A percentile compares a stretch with the other conserved stretches of the same genome.
Conservation (phyloP, 2,113 vertebrate genomes). For the Elanoides forficatus region DNA sequence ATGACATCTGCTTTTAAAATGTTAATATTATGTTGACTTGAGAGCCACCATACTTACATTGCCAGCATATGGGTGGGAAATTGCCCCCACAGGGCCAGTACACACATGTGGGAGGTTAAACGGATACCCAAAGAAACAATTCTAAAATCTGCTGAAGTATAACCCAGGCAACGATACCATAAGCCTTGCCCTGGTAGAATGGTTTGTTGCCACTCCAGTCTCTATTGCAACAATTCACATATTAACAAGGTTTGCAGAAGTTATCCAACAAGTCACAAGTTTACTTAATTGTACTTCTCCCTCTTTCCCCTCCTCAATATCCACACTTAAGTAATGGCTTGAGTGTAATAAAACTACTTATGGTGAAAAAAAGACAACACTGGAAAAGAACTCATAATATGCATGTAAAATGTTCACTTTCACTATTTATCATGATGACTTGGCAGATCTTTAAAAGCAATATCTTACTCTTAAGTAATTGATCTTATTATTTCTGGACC, state of each 20-base stretch:
- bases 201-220: background rate
- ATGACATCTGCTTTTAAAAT: background rate
- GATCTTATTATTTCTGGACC: slow-evolving; percentile 23
- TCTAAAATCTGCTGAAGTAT: background rate
- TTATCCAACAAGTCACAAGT: background rate
- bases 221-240: background rate
- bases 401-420: background rate
- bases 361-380: rapidly evolving
- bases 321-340: background rate
- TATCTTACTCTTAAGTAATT: background rate
- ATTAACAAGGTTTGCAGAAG: background rate
- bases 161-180: background rate
- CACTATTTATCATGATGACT: background rate
- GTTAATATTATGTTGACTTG: background rate
- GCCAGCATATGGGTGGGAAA: background rate
- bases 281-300: background rate
- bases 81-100: rapidly evolving
- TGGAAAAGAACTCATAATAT: background rate
- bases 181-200: background rate
- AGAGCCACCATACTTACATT: background rate
- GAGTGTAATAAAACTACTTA: background rate
- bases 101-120: background rate
- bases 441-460: background rate
- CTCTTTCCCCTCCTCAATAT: background rate
- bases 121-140: background rate